Conservation (phyloP, 2,888 invertebrate genomes). For the Lathronympha strigana region DNA sequence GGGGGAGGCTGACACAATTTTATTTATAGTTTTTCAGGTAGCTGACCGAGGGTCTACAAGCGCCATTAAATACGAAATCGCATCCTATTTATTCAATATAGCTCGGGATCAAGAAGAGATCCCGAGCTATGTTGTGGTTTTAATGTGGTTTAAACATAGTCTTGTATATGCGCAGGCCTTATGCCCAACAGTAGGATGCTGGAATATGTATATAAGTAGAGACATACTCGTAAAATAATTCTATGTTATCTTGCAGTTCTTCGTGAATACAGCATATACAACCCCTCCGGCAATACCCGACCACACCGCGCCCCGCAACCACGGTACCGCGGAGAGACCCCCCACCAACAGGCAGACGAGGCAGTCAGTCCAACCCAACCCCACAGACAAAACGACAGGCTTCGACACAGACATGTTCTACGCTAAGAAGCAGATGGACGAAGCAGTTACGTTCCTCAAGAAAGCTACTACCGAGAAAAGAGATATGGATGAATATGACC, state of each 20-base stretch:
- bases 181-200: not conserved
- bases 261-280: constrained; percentile 45
- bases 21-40: no score
- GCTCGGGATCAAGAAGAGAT: no score
- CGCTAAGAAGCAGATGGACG: constrained; percentile 55
- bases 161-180: no score
- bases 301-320: constrained; percentile 46
- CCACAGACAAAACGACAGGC: constrained; percentile 37
- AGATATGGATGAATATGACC: constrained; percentile 71
- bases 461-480: constrained; percentile 49
- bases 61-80: no score
- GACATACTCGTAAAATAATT: not conserved
- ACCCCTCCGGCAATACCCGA: constrained; percentile 46
- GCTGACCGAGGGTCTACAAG: no score
- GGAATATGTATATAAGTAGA: not conserved
- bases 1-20: no score
- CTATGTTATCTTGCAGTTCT: constrained; percentile 48
- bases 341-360: constrained; percentile 46
- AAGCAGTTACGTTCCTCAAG: constrained; percentile 50
- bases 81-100: no score
- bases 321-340: constrained; percentile 1
- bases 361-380: constrained; percentile 39
- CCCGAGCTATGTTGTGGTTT: no score
- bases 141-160: no score
- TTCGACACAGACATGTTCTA: constrained; percentile 34